Evolutionary conservation across 2,113 vertebrate genomes (phyloP).

Genomic region (Lathamus discolor): DNA sequence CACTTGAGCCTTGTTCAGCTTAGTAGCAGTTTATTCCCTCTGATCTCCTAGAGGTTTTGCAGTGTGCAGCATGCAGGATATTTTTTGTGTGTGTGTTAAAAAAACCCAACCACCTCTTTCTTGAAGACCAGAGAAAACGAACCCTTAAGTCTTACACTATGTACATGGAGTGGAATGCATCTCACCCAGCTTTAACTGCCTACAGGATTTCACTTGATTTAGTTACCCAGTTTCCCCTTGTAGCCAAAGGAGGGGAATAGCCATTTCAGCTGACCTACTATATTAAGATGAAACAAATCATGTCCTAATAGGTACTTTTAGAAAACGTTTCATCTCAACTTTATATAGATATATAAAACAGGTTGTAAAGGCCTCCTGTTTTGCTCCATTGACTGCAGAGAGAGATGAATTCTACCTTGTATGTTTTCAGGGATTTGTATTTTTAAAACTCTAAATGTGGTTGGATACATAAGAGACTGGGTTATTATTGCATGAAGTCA

Average conservation of each 20-base stretch:
- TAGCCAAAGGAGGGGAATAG: neutral
- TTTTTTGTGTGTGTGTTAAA: neutral
- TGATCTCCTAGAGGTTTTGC: neutral
- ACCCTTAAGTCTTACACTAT: neutral
- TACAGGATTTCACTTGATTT: neutral
- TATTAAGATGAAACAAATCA: slow-evolving; percentile 17
- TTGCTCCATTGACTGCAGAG: neutral
- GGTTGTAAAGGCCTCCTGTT: neutral
- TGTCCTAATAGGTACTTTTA: slow-evolving; percentile 7
- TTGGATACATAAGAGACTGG: neutral
- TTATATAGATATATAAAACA: neutral
- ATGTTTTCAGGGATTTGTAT: neutral
- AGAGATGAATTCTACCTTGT: neutral
- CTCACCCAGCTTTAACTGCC: neutral
- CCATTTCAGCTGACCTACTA: neutral
- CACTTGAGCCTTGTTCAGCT: neutral
- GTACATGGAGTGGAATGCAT: neutral
- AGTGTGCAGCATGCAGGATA: neutral
- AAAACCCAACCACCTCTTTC: neutral
- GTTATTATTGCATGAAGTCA: neutral
- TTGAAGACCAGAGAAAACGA: neutral
- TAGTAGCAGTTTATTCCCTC: neutral
- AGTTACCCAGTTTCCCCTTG: neutral
- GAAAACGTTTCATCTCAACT: neutral
- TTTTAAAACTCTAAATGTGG: neutral